Base-by-base conservation (phyloP, 2,888 invertebrate species). In the Troglohyphantes excavatus region DNA sequence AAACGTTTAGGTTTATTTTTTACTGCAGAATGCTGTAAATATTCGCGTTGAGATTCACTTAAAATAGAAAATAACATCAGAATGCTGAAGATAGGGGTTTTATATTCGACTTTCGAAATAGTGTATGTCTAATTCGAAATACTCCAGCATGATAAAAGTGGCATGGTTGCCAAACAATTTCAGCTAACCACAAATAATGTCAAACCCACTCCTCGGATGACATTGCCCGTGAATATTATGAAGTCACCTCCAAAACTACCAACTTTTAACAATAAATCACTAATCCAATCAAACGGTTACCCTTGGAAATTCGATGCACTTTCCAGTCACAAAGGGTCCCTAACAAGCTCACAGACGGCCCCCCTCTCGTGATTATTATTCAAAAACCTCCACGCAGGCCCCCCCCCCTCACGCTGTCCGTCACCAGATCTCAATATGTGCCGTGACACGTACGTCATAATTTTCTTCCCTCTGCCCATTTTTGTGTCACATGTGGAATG, bases 381-480 rank as follows among this genome's bases (percentile, higher is more conserved):
- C 88, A 73, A 82, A 67, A 76, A 67, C 46, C 43, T 9, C 39
- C 73, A 73, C n/a, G n/a, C n/a, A n/a, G n/a, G n/a, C n/a, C n/a
- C n/a, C n/a, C n/a, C n/a, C n/a, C n/a, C n/a, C 63, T 63, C 29
- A 19, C 6, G 65, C 59, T 59, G 73, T 53, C 67, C 82, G 82
- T 88, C 88, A 88, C 67, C 88, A 76, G 5, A 75, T 63, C 88
- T 61, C 88, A 88, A 88, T 88, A 88, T 88, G 88, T 68, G 87
- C 88, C 88, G 0, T 82, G 88, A 88, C 88, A 88, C 81, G 67
- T 65, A 75, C 68, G 88, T 88, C 88, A 88, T 82, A 87, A 85
- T 87, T 87, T 67, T 43, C 29, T 72, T 63, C 43, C 72, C 72
- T 63, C 29, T 72, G 19, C 19, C 76, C 76, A 19, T 68, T 88